Percentiles rank a stretch among this genome's conserved stretches.
Conservation (phyloP, 2,797 vertebrate species). For the Apogon talboti region DNA sequence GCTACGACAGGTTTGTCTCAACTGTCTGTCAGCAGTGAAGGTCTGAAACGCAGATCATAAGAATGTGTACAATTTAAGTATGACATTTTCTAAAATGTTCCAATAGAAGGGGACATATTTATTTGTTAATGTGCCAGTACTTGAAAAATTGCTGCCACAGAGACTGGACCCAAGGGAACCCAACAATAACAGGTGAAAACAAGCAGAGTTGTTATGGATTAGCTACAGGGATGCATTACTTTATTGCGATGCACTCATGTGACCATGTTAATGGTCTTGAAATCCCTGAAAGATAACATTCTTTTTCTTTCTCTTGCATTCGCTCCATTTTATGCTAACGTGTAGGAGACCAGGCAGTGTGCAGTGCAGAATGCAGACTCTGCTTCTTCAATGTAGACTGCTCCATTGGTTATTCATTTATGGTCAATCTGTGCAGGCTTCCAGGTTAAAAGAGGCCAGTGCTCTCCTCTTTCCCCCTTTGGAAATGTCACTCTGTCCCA, state of each 20-base stretch:
- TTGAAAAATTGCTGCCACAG: constrained; percentile 16
- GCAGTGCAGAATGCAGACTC: constrained; percentile 40
- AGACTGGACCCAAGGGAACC: constrained; percentile 25
- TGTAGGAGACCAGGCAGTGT: constrained; percentile 10
- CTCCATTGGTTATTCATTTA: constrained; percentile 48
- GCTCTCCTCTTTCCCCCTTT: constrained; percentile 13
- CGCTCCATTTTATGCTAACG: too few relatives aligned
- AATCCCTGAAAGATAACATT: constrained; percentile 48
- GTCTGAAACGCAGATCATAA: background rate
- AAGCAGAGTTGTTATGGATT: constrained; percentile 36
- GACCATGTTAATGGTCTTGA: constrained; percentile 43
- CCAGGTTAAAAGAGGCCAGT: constrained; percentile 25
- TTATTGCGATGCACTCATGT: constrained; percentile 50
- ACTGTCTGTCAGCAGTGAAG: background rate
- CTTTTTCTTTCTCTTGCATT: constrained; percentile 3
- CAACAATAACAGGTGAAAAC: constrained; percentile 39
- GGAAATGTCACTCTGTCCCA: constrained; percentile 32
- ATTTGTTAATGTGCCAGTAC: constrained; percentile 25
- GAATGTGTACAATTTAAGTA: background rate
- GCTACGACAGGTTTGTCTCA: background rate
- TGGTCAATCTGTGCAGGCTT: constrained; percentile 23
- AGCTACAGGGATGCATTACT: constrained; percentile 32
- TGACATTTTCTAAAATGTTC: constrained; percentile 43
- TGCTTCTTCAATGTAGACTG: constrained; percentile 34
- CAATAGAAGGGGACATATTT: constrained; percentile 19